Evolutionary conservation across 2,113 vertebrate genomes (phyloP).

Genomic region (Chinchilla lanigera): DNA sequence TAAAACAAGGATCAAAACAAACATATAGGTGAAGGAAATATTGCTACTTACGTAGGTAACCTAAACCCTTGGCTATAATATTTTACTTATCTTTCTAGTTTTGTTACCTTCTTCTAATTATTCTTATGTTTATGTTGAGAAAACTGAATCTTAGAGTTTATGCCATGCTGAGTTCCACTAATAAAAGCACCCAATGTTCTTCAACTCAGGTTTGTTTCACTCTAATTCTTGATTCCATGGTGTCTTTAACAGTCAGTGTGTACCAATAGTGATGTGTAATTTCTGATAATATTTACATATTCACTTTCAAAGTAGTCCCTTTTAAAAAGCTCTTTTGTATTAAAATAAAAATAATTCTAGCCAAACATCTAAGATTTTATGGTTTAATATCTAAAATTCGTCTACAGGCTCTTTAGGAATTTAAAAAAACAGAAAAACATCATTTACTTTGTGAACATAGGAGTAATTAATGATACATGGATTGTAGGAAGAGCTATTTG

Average conservation of each 20-base stretch:
- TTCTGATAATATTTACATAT: neutral
- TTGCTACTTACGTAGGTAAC: neutral
- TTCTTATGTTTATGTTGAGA: neutral
- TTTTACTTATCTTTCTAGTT: neutral
- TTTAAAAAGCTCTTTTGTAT: neutral
- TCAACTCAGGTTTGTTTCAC: neutral
- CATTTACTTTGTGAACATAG: neutral
- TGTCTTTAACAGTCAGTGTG: neutral
- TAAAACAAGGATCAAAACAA: neutral
- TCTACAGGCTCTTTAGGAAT: neutral
- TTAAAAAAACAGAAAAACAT: neutral
- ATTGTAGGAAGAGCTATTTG: neutral
- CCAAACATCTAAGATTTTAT: rapidly evolving
- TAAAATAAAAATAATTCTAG: neutral
- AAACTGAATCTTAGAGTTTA: neutral
- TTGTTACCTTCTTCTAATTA: neutral
- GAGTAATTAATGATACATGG: neutral
- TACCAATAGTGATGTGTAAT: neutral
- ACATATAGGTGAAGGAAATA: neutral
- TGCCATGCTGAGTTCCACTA: neutral
- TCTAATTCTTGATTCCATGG: neutral
- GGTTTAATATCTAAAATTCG: neutral
- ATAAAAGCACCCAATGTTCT: neutral
- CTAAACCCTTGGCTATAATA: neutral
- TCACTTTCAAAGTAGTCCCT: neutral